These are phyloP conservation scores for Nesometra sesokonis DNA, from an alignment of 35 echinoderm and acorn worm species.

Conservation along the genomic window DNA sequence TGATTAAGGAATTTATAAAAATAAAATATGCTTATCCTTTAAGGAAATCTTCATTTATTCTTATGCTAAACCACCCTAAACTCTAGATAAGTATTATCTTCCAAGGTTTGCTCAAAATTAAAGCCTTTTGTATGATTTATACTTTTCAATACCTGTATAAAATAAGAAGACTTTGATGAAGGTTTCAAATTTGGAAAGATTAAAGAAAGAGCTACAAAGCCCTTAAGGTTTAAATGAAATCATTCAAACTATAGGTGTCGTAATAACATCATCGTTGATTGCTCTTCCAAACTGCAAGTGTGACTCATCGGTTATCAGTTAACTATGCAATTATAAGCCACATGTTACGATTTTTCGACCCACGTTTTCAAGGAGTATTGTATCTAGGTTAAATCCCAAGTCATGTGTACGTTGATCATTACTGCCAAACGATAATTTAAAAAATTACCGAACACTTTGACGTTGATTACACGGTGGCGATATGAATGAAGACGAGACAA, in stretches of 20 bases:
- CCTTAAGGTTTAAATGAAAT: background rate
- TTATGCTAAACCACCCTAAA: background rate
- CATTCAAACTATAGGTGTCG: background rate
- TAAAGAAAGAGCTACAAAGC: background rate
- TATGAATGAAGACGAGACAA: background rate
- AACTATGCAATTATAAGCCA: background rate
- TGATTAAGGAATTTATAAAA: too few species aligned
- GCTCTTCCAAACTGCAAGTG: background rate
- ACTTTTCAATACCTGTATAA: background rate
- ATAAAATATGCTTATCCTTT: too few species aligned
- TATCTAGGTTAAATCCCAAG: background rate
- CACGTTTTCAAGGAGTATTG: background rate
- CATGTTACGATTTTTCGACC: background rate
- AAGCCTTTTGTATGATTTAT: background rate
- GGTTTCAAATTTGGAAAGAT: background rate
- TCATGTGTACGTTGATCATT: background rate
- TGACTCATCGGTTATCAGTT: background rate
- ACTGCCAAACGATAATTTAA: background rate
- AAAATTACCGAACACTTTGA: background rate
- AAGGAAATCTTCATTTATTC: too few species aligned
- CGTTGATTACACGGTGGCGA: background rate
- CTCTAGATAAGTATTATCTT: background rate
- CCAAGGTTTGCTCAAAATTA: background rate
- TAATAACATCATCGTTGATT: background rate
- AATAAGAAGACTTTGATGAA: background rate